Base-by-base conservation (phyloP, 2,113 vertebrate species). In the Rynchops niger region DNA sequence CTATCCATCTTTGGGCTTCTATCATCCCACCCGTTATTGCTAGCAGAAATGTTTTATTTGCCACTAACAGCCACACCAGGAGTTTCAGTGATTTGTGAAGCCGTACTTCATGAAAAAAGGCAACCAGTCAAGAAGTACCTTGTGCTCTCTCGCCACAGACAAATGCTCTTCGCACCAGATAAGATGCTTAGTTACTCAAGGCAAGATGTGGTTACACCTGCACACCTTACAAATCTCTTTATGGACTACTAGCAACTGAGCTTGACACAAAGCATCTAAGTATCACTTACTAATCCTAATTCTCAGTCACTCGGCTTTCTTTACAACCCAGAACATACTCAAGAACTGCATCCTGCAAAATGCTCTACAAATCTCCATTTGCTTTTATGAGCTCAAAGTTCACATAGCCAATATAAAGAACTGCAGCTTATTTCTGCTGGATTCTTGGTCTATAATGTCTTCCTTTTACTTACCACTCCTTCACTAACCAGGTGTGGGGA, bases 401-500 rank as follows among this genome's bases (percentile, higher is more conserved):
- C 82, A 95, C 32, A 91, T 61, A 69, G 63, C 79, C 82, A 95
- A 42, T 1, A 63, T 88, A 65, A 94, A 98, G 98, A 98, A 97
- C 73, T 98, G 98, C 79, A 98, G 98, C 65, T 97, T 98, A 49
- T 97, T 99, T 63, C 97, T 99, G 96, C 91, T 98, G 9, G 96
- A 83, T 95, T 99, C 76, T 98, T 98, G 72, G 96, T 98, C 80
- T 99, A 98, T 1, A 98, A 99, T 6, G 97, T 98, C 40, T 98
- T 99, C 96, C 99, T 99, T 3, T 84, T 99, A 79, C 98, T 99
- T 63, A 90, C 96, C 45, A 98, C 98, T 2, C 98, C 99, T 14
- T 98, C 97, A 76, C 95, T 99, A 76, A 99, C 97, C 59, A 98
- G 96, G 98, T 98, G 96, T 7, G 98, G 98, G 2, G 95, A 99